Conservation (phyloP, 2,797 vertebrate species). For the Mareca strepera region DNA sequence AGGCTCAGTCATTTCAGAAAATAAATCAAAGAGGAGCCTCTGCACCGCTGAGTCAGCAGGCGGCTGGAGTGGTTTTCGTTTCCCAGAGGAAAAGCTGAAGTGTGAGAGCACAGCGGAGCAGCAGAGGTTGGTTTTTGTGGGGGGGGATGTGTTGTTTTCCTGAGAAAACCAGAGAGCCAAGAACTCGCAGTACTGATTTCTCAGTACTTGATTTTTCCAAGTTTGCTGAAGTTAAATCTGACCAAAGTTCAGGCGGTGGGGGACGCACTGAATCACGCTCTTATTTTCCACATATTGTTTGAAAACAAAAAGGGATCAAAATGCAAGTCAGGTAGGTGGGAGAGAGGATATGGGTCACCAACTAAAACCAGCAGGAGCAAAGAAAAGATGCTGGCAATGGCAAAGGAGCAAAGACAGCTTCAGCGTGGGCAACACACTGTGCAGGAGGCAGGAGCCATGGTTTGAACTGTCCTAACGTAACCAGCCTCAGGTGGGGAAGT, state of each 20-base stretch:
- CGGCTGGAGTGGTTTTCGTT: not conserved
- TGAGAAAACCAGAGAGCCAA: not conserved
- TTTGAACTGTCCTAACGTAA: not conserved
- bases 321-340: too few relatives aligned
- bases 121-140: not conserved
- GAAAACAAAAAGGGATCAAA: not conserved
- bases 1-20: not conserved
- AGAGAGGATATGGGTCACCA: too few relatives aligned
- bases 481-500: not conserved
- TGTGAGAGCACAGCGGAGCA: not conserved
- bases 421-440: accelerated
- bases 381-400: too few relatives aligned
- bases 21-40: not conserved
- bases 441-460: too few relatives aligned
- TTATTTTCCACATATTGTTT: not conserved
- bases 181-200: not conserved
- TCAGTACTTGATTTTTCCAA: not conserved
- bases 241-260: not conserved
- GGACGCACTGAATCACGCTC: not conserved
- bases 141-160: not conserved
- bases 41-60: not conserved
- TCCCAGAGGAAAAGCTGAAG: not conserved
- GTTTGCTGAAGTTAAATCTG: not conserved
- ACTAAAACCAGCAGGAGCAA: too few relatives aligned
- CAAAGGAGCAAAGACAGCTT: not conserved